A percentile compares a stretch with the other conserved stretches of the same genome.
These are phyloP conservation scores for Pristionchus fissidentatus DNA, from an alignment of 2,888 invertebrate species.

Conservation along the genomic window DNA sequence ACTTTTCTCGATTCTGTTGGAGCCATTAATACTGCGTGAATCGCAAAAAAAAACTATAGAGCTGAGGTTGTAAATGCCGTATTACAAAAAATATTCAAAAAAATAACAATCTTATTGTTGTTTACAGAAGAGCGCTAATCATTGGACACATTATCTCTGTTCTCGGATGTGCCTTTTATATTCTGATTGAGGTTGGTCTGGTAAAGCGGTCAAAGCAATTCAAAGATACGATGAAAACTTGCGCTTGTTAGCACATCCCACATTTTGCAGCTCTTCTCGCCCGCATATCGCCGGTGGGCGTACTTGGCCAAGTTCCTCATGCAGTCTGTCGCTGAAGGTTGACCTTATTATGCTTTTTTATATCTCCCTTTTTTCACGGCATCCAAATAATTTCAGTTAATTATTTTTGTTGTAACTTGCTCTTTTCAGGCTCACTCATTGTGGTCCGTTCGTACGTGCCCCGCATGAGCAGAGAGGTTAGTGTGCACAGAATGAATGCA, in stretches of 20 bases:
- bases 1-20: too few species aligned
- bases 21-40: too few species aligned
- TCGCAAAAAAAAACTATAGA: too few species aligned
- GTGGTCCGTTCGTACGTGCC: conserved; percentile 44
- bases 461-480: conserved; percentile 5
- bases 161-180: conserved; percentile 17
- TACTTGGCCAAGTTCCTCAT: conserved; percentile 38
- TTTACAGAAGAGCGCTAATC: conserved; percentile 10
- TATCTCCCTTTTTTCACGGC: neutral
- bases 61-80: too few species aligned
- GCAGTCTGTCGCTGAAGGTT: conserved; percentile 27
- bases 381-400: too few species aligned
- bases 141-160: conserved; percentile 1
- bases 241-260: too few species aligned
- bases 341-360: neutral
- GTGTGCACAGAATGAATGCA: too few species aligned
- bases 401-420: too few species aligned
- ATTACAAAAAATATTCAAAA: too few species aligned
- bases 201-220: neutral
- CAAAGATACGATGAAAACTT: neutral
- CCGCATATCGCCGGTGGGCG: neutral
- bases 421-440: conserved; percentile 20
- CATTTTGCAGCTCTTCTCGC: neutral
- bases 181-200: conserved; percentile 6
- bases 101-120: too few species aligned